Percentiles rank a stretch among this genome's conserved stretches.
Evolutionary conservation across 2,888 invertebrate genomes (phyloP).

Genomic region (Chalcosyrphus nemorum): DNA sequence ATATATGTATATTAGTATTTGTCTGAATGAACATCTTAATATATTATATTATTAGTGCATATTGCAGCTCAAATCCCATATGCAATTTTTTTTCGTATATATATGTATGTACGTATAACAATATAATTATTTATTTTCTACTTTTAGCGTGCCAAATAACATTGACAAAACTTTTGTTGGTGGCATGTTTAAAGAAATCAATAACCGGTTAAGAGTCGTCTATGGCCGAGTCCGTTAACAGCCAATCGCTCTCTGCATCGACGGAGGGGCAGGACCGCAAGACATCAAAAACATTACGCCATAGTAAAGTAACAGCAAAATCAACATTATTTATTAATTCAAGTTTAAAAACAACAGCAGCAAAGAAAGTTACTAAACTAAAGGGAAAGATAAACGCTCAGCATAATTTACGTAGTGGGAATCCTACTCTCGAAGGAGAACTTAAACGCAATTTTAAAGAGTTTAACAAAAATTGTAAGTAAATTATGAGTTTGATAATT

Average conservation of each 20-base stretch:
- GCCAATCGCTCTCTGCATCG: conserved; percentile 89
- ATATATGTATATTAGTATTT: too few species aligned
- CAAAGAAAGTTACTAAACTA: conserved; percentile 55
- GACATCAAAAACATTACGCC: conserved; percentile 75
- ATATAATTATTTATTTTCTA: too few species aligned
- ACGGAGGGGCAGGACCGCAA: conserved; percentile 84
- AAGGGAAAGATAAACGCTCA: conserved; percentile 7
- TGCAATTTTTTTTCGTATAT: neutral
- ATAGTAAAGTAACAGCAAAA: conserved; percentile 67
- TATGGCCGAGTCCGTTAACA: conserved; percentile 95
- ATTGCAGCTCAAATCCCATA: too few species aligned
- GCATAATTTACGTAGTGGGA: conserved; percentile 35
- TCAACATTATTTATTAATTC: conserved; percentile 41
- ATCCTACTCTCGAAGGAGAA: conserved; percentile 2
- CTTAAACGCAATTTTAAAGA: conserved; percentile 16
- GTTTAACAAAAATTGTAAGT: conserved; percentile 44
- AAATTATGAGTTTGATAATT: neutral
- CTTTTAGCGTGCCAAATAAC: neutral
- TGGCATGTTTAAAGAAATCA: conserved; percentile 82
- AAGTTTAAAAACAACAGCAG: conserved; percentile 59
- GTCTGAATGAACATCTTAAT: too few species aligned
- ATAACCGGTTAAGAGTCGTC: conserved; percentile 91
- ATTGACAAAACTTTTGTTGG: conserved; percentile 44
- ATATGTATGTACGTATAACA: neutral
- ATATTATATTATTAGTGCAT: too few species aligned